Conservation (phyloP, 2,113 vertebrate genomes). For the Benitochromis conjunctus region DNA sequence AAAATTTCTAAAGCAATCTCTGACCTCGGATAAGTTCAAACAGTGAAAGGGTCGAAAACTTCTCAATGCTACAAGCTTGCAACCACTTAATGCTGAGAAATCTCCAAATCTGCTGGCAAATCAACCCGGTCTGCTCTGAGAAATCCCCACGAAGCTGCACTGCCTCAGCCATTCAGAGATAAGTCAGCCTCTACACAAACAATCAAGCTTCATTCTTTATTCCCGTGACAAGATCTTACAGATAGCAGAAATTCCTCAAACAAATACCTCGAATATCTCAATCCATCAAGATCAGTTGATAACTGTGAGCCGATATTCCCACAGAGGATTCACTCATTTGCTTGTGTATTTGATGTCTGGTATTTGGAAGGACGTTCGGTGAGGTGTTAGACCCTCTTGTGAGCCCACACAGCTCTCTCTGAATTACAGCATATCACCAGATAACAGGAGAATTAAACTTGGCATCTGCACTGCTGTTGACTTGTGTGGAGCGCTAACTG, state of each 20-base stretch:
- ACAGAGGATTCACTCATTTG: not conserved
- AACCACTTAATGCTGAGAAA: not conserved
- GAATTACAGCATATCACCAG: not conserved
- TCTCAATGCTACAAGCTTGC: not conserved
- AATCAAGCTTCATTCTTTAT: slow-evolving; percentile 5
- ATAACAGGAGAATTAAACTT: not conserved
- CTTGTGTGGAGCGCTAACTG: not conserved
- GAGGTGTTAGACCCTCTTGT: not conserved
- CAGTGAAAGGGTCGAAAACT: not conserved
- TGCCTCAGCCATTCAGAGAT: not conserved
- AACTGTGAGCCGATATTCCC: not conserved
- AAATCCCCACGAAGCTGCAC: not conserved
- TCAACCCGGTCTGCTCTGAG: not conserved
- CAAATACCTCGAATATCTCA: slow-evolving; percentile 16
- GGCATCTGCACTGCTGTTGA: not conserved
- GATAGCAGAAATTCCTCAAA: slow-evolving; percentile 40
- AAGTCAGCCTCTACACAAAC: slow-evolving; percentile 3
- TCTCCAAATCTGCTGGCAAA: not conserved
- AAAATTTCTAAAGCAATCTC: not conserved
- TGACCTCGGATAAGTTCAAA: not conserved
- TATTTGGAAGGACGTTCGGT: not conserved
- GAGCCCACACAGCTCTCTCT: not conserved
- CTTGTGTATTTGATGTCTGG: not conserved
- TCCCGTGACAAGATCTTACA: slow-evolving; percentile 31
- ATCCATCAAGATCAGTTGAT: slow-evolving; percentile 3